phyloP scores from a whole-genome alignment of 2,888 invertebrate genomes.

The Xylota sylvarum region DNA sequence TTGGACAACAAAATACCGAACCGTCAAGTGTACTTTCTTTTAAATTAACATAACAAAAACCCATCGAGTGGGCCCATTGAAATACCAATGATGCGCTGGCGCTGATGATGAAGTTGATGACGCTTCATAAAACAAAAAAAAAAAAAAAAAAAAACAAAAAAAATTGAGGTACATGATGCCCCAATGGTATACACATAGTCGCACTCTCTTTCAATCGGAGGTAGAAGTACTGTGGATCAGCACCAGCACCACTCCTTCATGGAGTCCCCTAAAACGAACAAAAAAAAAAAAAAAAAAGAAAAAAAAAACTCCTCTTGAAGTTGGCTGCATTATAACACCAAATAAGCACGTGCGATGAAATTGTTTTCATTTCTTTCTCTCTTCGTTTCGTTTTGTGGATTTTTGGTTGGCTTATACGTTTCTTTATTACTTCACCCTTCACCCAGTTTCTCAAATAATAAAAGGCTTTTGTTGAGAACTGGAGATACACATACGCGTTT shows the following conservation, averaged over 20 bases:
- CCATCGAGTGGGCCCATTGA: constrained; percentile 37
- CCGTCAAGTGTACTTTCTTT: constrained; percentile 56
- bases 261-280: not conserved
- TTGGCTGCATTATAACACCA: constrained; percentile 38
- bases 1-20: constrained; percentile 36
- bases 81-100: constrained; percentile 59
- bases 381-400: not conserved
- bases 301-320: too few relatives aligned
- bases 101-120: constrained; percentile 49
- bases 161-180: constrained; percentile 1
- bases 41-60: constrained; percentile 66
- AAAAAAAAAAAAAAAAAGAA: constrained; percentile 4
- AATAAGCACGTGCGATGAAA: constrained; percentile 44
- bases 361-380: constrained; percentile 13
- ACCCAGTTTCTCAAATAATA: not conserved
- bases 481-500: not conserved
- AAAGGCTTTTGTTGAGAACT: not conserved
- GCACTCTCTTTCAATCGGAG: not conserved
- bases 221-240: too few relatives aligned
- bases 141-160: not conserved
- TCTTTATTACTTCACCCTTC: not conserved
- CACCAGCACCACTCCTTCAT: constrained; percentile 28
- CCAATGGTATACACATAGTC: not conserved
- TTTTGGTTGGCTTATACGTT: not conserved
- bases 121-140: constrained; percentile 32